Evolutionary conservation across 1,140 invertebrate species (phyloP), one percentile per base, ranked within the genome.

Genomic region (Ceratosolen fusciceps): DNA sequence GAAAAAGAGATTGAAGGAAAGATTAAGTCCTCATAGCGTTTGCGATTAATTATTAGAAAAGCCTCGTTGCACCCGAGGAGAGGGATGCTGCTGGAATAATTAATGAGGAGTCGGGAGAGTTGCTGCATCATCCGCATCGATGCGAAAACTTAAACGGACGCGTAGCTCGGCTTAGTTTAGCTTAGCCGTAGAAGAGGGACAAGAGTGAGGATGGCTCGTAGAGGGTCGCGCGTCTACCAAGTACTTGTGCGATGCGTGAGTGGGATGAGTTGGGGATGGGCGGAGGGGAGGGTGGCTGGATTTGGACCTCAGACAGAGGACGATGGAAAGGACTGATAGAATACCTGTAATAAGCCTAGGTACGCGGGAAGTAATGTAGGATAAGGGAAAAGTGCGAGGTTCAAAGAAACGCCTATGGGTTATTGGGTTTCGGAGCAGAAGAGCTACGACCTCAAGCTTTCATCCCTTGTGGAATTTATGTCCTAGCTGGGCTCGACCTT

Each of bases 241-340:
- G n/a, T n/a, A n/a, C n/a, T n/a, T n/a, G n/a, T 74, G 47, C 31
- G 56, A 74, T 74, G 65, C 73, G 73, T 74, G 73, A 74, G 73
- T 10, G 16, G 73, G n/a, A 65, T 74, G 21, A 37, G 39, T 31
- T 62, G 73, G 39, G 58, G 58, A 74, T 74, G 1, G 8, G 31
- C 24, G 21, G 58, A 49, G 67, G 12, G 24, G 71, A 52, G 47
- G 68, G 70, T 34, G 47, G 68, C 47, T 34, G 14, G 29, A 72
- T 34, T 5, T 12, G 24, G 24, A 12, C 43, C 21, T 72, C 47
- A 34, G 52, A 54, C 43, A 56, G 52, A 60, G 39, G 60, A 60
- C 34, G 72, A 43, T 29, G 19, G 58, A 24, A 47, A 47, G 56
- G 47, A 71, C 52, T 43, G 54, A 71, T 71, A 54, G 12, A 29